phyloP scores from a whole-genome alignment of 2,113 vertebrate species.

The Lampris megalopsis region DNA sequence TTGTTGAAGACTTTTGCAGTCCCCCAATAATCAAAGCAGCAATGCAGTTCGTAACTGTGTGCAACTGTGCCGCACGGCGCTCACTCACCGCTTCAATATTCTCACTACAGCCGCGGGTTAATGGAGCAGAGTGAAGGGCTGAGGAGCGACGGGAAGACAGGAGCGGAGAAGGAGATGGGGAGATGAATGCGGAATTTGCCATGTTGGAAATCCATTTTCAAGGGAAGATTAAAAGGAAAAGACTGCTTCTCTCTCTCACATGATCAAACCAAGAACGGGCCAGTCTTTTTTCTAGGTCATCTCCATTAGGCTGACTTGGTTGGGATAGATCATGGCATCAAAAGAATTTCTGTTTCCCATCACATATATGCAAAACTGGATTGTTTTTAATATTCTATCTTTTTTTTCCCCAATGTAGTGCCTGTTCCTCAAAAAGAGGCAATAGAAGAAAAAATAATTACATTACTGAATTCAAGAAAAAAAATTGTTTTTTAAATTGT shows the following conservation, averaged over 20 bases:
- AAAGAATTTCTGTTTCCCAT: slow-evolving; percentile 32
- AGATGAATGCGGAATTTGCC: slow-evolving; percentile 75
- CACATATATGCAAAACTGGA: slow-evolving; percentile 11
- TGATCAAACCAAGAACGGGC: slow-evolving; percentile 59
- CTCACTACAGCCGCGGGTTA: slow-evolving; percentile 53
- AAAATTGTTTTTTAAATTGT: background rate
- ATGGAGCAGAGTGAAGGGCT: slow-evolving; percentile 68
- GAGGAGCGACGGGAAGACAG: slow-evolving; percentile 37
- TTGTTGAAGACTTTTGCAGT: background rate
- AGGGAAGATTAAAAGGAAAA: slow-evolving; percentile 68
- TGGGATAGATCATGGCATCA: slow-evolving; percentile 52
- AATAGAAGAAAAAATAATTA: background rate
- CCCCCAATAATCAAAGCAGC: slow-evolving; percentile 49
- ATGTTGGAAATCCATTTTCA: slow-evolving; percentile 66
- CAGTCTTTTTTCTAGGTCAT: slow-evolving; percentile 71
- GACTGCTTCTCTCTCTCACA: slow-evolving; percentile 43
- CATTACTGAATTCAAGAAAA: background rate
- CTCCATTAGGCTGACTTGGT: slow-evolving; percentile 58
- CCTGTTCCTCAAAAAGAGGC: background rate
- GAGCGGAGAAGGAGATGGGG: slow-evolving; percentile 50
- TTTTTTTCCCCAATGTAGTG: background rate
- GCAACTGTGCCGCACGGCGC: slow-evolving; percentile 33
- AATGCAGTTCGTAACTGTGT: slow-evolving; percentile 53
- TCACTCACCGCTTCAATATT: slow-evolving; percentile 48
- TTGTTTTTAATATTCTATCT: background rate